Percentiles rank a stretch among this genome's conserved stretches.
Conservation (phyloP, 2,888 invertebrate species). For the Terebella lapidaria region DNA sequence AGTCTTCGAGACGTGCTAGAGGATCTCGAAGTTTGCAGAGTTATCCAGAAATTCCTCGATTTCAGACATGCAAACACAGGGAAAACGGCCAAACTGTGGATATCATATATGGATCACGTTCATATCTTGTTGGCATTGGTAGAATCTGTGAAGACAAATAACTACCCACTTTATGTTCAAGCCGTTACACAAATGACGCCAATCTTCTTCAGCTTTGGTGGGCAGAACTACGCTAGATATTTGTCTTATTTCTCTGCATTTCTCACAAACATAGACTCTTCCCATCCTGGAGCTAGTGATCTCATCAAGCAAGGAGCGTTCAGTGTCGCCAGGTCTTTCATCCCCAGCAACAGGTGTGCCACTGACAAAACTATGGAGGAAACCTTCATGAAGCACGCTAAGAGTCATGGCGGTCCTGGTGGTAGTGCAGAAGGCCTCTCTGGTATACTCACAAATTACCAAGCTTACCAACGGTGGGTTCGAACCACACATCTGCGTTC, state of each 20-base stretch:
- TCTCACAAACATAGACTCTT: conserved; percentile 2
- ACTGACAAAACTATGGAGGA: conserved; percentile 18
- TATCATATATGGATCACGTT: too few relatives aligned
- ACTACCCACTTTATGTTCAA: neutral
- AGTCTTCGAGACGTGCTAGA: too few relatives aligned
- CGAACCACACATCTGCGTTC: conserved; percentile 2
- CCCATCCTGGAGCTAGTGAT: conserved; percentile 1
- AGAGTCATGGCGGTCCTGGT: conserved; percentile 11
- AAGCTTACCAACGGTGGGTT: conserved; percentile 24
- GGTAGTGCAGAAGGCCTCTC: conserved; percentile 19
- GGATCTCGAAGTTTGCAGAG: too few relatives aligned
- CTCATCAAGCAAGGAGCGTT: conserved; percentile 1
- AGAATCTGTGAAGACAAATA: neutral
- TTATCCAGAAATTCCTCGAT: too few relatives aligned
- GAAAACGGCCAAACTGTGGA: too few relatives aligned
- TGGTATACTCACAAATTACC: conserved; percentile 14
- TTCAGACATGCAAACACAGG: too few relatives aligned
- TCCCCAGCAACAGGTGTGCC: conserved; percentile 2
- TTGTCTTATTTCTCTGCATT: conserved; percentile 1
- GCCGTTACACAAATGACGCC: neutral
- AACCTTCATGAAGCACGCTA: conserved; percentile 21
- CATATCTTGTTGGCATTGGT: neutral
- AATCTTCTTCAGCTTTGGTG: neutral
- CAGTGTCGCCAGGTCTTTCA: conserved; percentile 2
- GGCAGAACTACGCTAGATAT: conserved; percentile 5